phyloP scores from a whole-genome alignment of 1,140 invertebrate species.

The Pseudomyrmex gracilis region DNA sequence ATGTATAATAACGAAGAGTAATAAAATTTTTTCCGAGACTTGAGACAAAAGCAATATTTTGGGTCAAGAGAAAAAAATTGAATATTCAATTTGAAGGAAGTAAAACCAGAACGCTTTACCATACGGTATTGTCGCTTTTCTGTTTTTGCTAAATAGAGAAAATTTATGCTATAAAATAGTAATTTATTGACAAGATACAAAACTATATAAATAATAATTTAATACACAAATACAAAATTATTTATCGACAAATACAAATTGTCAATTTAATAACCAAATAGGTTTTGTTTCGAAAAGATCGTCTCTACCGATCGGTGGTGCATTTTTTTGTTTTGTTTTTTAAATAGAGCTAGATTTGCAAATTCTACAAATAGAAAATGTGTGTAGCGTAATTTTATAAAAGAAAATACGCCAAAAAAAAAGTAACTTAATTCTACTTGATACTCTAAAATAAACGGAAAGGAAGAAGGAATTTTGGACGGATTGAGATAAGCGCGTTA shows the following conservation, averaged over 20 bases:
- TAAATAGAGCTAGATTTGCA: constrained; percentile 58
- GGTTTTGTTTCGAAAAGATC: constrained; percentile 34
- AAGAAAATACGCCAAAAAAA: constrained; percentile 38
- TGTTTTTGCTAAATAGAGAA: constrained; percentile 75
- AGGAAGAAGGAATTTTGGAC: constrained; percentile 16
- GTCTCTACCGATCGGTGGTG: constrained; percentile 15
- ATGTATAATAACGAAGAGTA: constrained; percentile 39
- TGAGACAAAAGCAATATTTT: constrained; percentile 34
- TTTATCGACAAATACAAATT: too few relatives aligned
- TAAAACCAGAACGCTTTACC: constrained; percentile 67
- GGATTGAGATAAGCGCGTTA: constrained; percentile 42
- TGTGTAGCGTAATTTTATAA: constrained; percentile 56
- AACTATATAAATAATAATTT: constrained; percentile 81
- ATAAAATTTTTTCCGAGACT: constrained; percentile 47
- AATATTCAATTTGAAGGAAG: constrained; percentile 62
- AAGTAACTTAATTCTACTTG: constrained; percentile 37
- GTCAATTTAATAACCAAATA: constrained; percentile 79
- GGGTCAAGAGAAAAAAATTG: constrained; percentile 39
- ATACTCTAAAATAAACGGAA: constrained; percentile 19
- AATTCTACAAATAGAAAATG: constrained; percentile 51
- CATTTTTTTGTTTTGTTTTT: constrained; percentile 39
- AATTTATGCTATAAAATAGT: constrained; percentile 84
- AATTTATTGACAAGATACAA: constrained; percentile 82
- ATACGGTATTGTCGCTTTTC: constrained; percentile 75
- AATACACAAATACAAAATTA: constrained; percentile 82